Percentiles rank a stretch among this genome's conserved stretches.
phyloP scores from a whole-genome alignment of 2,113 vertebrate species.

The Engystomops pustulosus region DNA sequence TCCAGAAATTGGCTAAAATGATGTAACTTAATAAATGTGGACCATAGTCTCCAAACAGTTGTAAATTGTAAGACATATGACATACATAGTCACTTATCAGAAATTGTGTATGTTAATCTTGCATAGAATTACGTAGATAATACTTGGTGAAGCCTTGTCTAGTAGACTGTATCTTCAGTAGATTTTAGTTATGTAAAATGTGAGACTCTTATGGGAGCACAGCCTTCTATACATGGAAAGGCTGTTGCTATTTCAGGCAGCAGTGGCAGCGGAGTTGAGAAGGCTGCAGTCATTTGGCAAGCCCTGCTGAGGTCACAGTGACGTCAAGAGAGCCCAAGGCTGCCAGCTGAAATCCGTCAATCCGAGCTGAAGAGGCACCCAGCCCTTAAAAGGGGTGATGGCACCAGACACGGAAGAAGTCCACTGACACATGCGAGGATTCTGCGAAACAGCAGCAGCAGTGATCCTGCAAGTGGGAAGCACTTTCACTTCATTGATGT shows the following conservation, averaged over 20 bases:
- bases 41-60: too few relatives aligned
- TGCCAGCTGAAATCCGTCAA: slow-evolving; percentile 61
- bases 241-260: slow-evolving; percentile 66
- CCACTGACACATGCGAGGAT: slow-evolving; percentile 23
- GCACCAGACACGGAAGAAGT: slow-evolving; percentile 37
- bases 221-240: slow-evolving; percentile 61
- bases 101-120: neutral
- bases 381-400: slow-evolving; percentile 63
- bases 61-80: neutral
- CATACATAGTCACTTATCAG: neutral
- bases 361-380: slow-evolving; percentile 61
- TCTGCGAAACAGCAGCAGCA: slow-evolving; percentile 8
- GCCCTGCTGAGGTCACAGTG: slow-evolving; percentile 67
- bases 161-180: neutral
- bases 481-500: slow-evolving; percentile 32
- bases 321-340: slow-evolving; percentile 63
- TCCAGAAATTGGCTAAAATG: too few relatives aligned
- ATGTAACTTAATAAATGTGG: too few relatives aligned
- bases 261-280: slow-evolving; percentile 56
- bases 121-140: neutral
- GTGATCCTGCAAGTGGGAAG: slow-evolving; percentile 26
- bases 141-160: neutral
- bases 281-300: slow-evolving; percentile 63
- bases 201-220: slow-evolving; percentile 59
- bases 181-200: slow-evolving; percentile 64